phyloP scores from a whole-genome alignment of 2,797 vertebrate species.

The Malacoctenus gilli region DNA sequence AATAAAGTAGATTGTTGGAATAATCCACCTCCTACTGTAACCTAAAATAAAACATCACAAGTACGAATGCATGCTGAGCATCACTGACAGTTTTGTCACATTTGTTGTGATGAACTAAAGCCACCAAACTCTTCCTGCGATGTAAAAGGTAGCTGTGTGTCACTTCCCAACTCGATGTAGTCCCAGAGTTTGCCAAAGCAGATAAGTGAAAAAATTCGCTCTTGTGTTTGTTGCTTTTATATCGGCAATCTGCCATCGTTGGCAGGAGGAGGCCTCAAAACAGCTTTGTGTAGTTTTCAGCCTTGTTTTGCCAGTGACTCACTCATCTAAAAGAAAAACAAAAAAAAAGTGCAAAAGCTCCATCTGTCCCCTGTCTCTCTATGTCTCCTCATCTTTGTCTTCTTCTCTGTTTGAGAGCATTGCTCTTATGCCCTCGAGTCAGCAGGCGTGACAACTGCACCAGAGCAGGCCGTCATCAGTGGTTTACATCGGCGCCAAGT shows the following conservation, averaged over 20 bases:
- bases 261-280: neutral
- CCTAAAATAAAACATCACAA: neutral
- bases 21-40: conserved; percentile 31
- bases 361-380: conserved; percentile 15
- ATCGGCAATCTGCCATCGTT: neutral
- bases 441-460: conserved; percentile 53
- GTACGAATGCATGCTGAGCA: neutral
- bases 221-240: neutral
- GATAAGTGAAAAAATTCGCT: neutral
- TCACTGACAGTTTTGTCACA: neutral
- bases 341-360: neutral
- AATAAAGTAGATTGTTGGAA: conserved; percentile 14
- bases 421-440: conserved; percentile 41
- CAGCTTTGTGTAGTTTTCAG: neutral
- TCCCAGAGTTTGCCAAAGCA: neutral
- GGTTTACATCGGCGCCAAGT: conserved; percentile 58
- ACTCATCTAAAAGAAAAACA: neutral
- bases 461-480: conserved; percentile 31
- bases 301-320: conserved; percentile 1
- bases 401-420: conserved; percentile 18
- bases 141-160: neutral
- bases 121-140: neutral
- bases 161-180: neutral
- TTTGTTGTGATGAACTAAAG: conserved; percentile 2
- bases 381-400: neutral